Evolutionary conservation across 2,113 vertebrate species (phyloP).

Genomic region (Cyanoramphus novaezelandiae): DNA sequence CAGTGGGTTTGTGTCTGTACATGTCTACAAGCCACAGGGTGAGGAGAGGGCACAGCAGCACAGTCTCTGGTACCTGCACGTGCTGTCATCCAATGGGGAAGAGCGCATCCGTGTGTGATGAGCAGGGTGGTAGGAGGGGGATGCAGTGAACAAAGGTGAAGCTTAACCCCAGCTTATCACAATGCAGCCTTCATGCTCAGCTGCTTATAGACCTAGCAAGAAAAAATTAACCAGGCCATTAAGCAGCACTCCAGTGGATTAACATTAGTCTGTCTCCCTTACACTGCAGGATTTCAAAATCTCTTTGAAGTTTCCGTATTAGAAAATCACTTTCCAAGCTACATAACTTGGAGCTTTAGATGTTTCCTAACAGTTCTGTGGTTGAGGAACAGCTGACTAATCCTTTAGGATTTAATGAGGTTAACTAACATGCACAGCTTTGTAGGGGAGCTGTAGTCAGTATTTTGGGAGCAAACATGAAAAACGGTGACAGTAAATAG

Average conservation of each 20-base stretch:
- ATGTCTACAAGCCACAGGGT: background rate
- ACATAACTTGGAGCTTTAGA: slow-evolving; percentile 49
- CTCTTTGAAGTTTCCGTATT: slow-evolving; percentile 73
- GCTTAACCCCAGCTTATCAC: background rate
- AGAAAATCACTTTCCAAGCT: slow-evolving; percentile 72
- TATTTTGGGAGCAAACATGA: slow-evolving; percentile 11
- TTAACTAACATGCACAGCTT: slow-evolving; percentile 36
- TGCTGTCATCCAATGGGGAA: background rate
- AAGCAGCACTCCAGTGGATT: slow-evolving; percentile 63
- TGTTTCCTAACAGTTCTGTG: slow-evolving; percentile 52
- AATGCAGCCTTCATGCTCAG: background rate
- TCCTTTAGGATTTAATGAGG: slow-evolving; percentile 67
- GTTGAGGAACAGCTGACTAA: slow-evolving; percentile 59
- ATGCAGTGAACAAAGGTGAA: background rate
- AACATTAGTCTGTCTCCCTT: slow-evolving; percentile 44
- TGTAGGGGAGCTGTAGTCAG: background rate
- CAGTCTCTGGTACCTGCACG: background rate
- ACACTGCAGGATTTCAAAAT: slow-evolving; percentile 57
- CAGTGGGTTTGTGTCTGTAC: fast-evolving
- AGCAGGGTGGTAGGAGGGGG: background rate
- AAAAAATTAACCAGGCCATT: slow-evolving; percentile 49
- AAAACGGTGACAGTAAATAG: background rate
- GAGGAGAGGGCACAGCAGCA: background rate
- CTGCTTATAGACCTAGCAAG: slow-evolving; percentile 22
- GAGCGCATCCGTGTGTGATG: fast-evolving